Base-by-base conservation (phyloP, 2,888 invertebrate genomes). In the Patella depressa region DNA sequence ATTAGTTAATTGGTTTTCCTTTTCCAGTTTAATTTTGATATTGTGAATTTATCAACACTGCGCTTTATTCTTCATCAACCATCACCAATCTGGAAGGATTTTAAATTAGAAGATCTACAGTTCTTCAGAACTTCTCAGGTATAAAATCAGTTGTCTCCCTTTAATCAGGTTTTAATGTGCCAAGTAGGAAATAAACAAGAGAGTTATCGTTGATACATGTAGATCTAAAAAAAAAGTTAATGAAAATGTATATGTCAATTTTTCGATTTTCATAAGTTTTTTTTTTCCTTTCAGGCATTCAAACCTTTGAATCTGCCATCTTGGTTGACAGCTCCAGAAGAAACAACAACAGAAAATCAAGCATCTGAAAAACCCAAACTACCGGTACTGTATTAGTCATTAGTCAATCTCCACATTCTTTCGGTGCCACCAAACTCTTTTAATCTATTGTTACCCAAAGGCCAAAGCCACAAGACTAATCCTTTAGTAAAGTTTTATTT, bases 21-120 rank as follows among this genome's bases (percentile, higher is more conserved):
- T 59, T 81, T 84, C 14, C 82, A 88, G 89, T 85, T 88, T 78
- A 73, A 77, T n/a, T 88, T 85, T 84, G 88, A 88, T 9, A 78
- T 89, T 65, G 80, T 78, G 17, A 87, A 89, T 81, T 81, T 91
- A 1, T 81, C 84, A 3, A 85, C 84, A 4, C 73, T 91, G 75
- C 80, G 90, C 12, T 81, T 91, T 17, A 88, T 91, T 72, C 85
- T 91, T 24, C 87, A 88, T 69, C 91, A 91, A 77, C 90, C 91
- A 0, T 91, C 91, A 2, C 89, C 90, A 9, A 85, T 90, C 9
- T 91, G 91, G 91, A 89, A 88, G 74, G 91, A 91, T 29, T 91
- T 90, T 80, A 86, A 85, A 70, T 80, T 91, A 69, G 90, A 90
- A 29, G 90, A 90, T 65, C 79, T 91, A 17, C 85, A 86, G 74